Conservation (phyloP, 1,140 invertebrate genomes). For the Ips nitidus region DNA sequence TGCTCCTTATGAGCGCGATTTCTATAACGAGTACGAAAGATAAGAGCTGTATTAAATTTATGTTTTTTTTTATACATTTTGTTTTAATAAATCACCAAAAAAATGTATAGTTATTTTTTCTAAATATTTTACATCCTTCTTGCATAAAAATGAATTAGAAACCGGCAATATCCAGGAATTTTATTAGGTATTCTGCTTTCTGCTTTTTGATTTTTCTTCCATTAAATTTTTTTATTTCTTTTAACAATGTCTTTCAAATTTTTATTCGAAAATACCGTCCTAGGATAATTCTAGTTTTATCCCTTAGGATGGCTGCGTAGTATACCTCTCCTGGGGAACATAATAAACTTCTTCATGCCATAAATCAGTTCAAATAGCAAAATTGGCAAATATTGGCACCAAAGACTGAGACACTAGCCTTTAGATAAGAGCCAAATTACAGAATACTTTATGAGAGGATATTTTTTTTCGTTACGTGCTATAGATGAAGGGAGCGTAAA, state of each 20-base stretch:
- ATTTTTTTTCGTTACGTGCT: conserved; percentile 6
- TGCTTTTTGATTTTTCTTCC: not conserved
- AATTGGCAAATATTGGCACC: conserved; percentile 23
- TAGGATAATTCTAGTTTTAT: conserved; percentile 38
- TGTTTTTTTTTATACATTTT: conserved; percentile 36
- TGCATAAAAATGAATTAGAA: not conserved
- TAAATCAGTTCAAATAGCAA: conserved; percentile 25
- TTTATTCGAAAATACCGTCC: conserved; percentile 23
- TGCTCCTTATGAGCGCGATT: conserved; percentile 31
- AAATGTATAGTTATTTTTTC: conserved; percentile 31
- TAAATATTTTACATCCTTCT: conserved; percentile 22
- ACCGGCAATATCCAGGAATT: not conserved
- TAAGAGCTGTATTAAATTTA: conserved; percentile 21
- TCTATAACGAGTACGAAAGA: conserved; percentile 36
- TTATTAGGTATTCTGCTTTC: conserved; percentile 1
- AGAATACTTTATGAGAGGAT: conserved; percentile 13
- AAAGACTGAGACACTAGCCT: conserved; percentile 31
- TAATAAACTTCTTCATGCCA: conserved; percentile 37
- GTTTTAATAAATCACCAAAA: conserved; percentile 35
- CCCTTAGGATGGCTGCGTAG: conserved; percentile 33
- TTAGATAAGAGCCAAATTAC: conserved; percentile 18
- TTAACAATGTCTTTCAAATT: conserved; percentile 5
- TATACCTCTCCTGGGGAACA: conserved; percentile 32
- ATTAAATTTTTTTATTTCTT: conserved; percentile 7
- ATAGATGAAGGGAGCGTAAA: conserved; percentile 19